Conservation (phyloP, 2,888 invertebrate species). For the Laothoe populi region DNA sequence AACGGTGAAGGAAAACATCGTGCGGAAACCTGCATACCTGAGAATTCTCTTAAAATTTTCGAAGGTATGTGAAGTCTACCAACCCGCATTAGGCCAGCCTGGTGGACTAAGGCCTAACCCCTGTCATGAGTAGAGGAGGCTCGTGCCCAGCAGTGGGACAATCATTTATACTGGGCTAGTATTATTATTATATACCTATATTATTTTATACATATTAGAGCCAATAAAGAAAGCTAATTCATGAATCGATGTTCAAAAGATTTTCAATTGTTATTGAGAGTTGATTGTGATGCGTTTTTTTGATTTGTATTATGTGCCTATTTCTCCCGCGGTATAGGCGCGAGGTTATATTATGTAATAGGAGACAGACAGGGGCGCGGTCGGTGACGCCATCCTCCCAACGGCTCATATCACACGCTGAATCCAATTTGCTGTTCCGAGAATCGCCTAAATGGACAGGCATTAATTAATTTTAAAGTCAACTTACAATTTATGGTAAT, state of each 20-base stretch:
- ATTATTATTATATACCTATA: not conserved
- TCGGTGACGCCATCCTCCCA: constrained; percentile 4
- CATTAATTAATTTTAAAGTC: constrained; percentile 13
- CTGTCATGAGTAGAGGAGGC: too few species aligned
- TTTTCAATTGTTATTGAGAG: constrained; percentile 10
- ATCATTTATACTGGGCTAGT: too few species aligned
- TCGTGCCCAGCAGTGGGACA: too few species aligned
- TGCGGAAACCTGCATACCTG: too few species aligned
- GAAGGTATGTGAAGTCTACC: too few species aligned
- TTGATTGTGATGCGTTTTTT: not conserved
- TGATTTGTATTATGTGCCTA: not conserved
- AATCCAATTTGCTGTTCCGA: constrained; percentile 7
- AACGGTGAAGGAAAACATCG: too few species aligned
- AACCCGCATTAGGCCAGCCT: too few species aligned
- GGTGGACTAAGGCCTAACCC: too few species aligned
- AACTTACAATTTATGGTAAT: not conserved
- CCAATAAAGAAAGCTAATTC: not conserved
- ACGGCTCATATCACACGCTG: not conserved
- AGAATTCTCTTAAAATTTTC: too few species aligned
- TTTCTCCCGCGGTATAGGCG: too few species aligned
- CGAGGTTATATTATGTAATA: not conserved
- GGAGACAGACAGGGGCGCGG: constrained; percentile 11
- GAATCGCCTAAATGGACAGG: constrained; percentile 1
- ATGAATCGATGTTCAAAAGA: not conserved
- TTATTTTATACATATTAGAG: not conserved